Conservation (phyloP, 2,888 invertebrate species). For the Palloptera scutellata region DNA sequence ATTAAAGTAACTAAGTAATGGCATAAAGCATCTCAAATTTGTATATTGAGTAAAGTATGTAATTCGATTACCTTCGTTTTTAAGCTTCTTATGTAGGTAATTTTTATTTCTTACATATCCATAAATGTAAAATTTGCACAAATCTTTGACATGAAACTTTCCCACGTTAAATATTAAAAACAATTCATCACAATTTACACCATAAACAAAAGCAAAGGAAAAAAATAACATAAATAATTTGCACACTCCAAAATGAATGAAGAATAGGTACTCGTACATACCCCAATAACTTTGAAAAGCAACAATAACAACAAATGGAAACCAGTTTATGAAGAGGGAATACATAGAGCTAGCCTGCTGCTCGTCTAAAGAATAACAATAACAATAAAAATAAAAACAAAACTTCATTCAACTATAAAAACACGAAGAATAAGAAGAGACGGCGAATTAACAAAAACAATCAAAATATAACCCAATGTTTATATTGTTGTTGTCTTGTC, state of each 20-base stretch:
- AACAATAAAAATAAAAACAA: neutral
- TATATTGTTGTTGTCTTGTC: neutral
- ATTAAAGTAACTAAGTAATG: no score
- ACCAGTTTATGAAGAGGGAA: neutral
- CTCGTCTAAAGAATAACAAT: conserved; percentile 1
- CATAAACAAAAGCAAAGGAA: neutral
- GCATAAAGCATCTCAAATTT: no score
- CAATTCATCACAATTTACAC: conserved; percentile 5
- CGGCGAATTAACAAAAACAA: no score
- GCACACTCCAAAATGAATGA: neutral
- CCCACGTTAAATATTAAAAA: neutral
- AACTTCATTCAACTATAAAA: no score
- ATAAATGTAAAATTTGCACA: no score
- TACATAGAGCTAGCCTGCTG: neutral
- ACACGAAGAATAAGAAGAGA: no score
- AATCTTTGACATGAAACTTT: neutral
- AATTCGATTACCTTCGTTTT: no score
- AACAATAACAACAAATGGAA: neutral
- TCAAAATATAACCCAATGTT: no score
- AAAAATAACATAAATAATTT: neutral
- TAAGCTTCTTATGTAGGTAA: no score
- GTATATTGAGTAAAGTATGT: no score
- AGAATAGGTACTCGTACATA: no score
- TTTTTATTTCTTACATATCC: no score
- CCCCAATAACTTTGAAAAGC: neutral